A percentile compares a stretch with the other conserved stretches of the same genome.
Conservation (phyloP, 2,113 vertebrate genomes). For the Prietella phreatophila region DNA sequence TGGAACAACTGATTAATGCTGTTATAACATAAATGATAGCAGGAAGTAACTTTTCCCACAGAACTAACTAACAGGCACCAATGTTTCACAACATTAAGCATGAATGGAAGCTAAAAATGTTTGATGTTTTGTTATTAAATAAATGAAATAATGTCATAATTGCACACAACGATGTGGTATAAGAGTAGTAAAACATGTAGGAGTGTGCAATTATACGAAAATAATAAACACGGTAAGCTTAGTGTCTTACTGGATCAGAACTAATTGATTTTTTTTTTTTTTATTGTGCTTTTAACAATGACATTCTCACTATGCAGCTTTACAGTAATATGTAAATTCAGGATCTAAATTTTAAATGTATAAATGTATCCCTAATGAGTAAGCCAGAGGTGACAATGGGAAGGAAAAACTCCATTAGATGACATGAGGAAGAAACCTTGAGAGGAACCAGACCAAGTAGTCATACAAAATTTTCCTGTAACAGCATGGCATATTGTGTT, state of each 20-base stretch:
- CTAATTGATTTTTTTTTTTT: too few relatives aligned
- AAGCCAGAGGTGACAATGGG: too few relatives aligned
- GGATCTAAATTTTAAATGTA: too few relatives aligned
- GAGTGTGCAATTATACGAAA: background rate
- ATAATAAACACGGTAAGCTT: background rate
- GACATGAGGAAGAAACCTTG: too few relatives aligned
- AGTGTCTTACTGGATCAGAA: accelerated
- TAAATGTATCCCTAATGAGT: too few relatives aligned
- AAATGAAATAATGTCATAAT: background rate
- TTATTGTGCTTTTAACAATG: too few relatives aligned
- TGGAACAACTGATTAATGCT: background rate
- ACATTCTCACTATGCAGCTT: too few relatives aligned
- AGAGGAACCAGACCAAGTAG: too few relatives aligned
- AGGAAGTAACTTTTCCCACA: background rate
- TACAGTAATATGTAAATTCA: too few relatives aligned
- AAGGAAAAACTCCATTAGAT: too few relatives aligned
- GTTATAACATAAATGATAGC: background rate
- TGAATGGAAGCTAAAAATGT: background rate
- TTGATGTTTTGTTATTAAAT: background rate
- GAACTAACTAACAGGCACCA: too few relatives aligned
- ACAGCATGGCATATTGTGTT: background rate
- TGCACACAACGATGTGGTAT: background rate
- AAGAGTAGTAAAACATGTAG: background rate
- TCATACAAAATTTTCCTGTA: background rate
- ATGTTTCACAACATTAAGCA: background rate